These are phyloP conservation scores for Sebastes reedi DNA, from an alignment of 2,797 vertebrate genomes.

Conservation along the genomic window DNA sequence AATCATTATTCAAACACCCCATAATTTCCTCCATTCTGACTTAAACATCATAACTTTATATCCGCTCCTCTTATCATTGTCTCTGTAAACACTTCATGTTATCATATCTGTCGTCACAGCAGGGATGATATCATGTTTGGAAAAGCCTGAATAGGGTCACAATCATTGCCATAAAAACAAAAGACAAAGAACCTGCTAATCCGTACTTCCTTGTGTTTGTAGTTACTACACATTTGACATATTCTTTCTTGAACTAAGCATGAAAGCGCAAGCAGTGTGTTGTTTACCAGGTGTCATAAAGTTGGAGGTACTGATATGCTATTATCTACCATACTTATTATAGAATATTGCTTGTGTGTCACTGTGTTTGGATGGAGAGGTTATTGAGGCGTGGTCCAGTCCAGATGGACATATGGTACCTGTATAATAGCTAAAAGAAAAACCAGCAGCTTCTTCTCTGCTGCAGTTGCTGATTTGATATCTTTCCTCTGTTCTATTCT, in stretches of 20 bases:
- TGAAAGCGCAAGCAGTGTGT: neutral
- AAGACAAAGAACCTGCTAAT: neutral
- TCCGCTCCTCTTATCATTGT: neutral
- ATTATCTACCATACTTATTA: neutral
- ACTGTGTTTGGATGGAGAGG: neutral
- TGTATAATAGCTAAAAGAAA: neutral
- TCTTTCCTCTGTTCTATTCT: too few species aligned
- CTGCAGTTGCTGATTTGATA: too few species aligned
- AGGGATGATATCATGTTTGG: neutral
- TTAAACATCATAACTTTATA: neutral
- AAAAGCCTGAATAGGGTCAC: conserved; percentile 1
- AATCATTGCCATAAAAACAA: neutral
- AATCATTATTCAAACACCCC: neutral
- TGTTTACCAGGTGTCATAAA: neutral
- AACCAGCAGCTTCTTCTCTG: too few species aligned
- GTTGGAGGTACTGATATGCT: neutral
- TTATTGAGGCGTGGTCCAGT: neutral
- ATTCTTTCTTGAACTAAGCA: neutral
- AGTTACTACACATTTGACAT: neutral
- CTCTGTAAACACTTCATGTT: neutral
- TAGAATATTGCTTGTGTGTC: neutral
- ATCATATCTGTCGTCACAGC: neutral
- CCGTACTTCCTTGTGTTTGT: neutral
- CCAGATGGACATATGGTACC: neutral
- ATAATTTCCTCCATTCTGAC: neutral